Base-by-base conservation (phyloP, 92 coral and sea anemone species). In the Porites divaricata region DNA sequence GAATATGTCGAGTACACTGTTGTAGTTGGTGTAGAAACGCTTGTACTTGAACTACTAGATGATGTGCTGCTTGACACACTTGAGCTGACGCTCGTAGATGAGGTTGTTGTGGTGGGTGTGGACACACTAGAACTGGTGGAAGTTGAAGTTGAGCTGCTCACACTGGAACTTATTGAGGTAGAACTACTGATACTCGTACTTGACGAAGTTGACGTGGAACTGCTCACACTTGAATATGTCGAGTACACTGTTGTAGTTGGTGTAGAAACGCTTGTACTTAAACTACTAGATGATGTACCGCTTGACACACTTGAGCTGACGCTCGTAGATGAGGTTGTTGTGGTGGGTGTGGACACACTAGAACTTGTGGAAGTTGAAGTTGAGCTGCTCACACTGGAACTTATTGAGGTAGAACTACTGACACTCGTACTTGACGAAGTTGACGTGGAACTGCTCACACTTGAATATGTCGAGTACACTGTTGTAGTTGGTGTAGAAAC, bases 31-130 rank as follows among this genome's bases (percentile, higher is more conserved):
- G 6, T 35, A 35, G 45, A 35, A 35, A 35, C 45, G 2, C 63
- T 59, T 2, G 51, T 4, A 51, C 73, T 68, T 8, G 9, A 12
- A 0, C 15, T 12, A 16, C 62, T 57, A 15, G 62, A 57, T 12
- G 62, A 57, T 57, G 62, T 57, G 10, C 62, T 57, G 62, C 62
- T 57, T 16, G 62, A 57, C 62, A 57, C n/a, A 70, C 53, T 70
- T 28, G 54, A 70, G 62, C 71, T 77, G 22, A 75, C 48, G 1
- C 84, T 49, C 51, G 86, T 50, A 24, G 83, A 85, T 1, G 74
- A 54, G 8, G 76, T 89, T 17, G 90, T 89, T 10, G 83, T 54
- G 3, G 85, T 68, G 6, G 83, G 45, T 20, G 77, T 64, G 8
- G 88, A 84, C 16, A 85, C 62, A 66, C 89, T 84, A 2, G 67